Conservation (phyloP, 2,113 vertebrate genomes). For the Strix uralensis region DNA sequence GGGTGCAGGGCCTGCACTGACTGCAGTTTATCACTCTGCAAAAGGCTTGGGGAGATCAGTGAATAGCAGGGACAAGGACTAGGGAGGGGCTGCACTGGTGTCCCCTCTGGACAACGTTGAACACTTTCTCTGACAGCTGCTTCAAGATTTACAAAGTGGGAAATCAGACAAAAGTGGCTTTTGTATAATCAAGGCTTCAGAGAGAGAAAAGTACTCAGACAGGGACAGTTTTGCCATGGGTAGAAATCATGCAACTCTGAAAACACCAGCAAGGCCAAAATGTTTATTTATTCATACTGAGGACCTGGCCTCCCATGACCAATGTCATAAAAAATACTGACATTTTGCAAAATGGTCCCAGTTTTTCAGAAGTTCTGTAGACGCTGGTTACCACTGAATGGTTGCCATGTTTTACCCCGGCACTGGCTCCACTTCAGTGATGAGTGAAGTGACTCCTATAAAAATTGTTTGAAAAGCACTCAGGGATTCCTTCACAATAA, state of each 20-base stretch:
- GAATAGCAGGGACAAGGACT: not conserved
- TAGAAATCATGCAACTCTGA: not conserved
- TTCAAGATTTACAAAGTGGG: not conserved
- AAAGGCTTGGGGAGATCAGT: not conserved
- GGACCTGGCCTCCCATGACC: not conserved
- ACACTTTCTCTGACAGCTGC: not conserved
- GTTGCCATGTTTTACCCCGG: not conserved
- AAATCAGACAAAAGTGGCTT: not conserved
- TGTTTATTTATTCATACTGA: not conserved
- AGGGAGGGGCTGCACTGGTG: not conserved
- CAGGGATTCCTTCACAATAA: not conserved
- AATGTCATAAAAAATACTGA: not conserved
- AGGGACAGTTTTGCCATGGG: not conserved
- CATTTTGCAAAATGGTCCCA: not conserved
- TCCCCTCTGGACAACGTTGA: fast-evolving
- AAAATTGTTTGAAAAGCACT: constrained; percentile 18
- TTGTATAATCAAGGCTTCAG: not conserved
- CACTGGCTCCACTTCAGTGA: not conserved
- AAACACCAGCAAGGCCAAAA: not conserved
- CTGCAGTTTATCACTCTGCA: not conserved
- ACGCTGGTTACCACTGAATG: not conserved
- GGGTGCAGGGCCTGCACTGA: no score
- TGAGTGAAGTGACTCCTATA: not conserved
- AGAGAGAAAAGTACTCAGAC: not conserved
- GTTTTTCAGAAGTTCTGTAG: not conserved